Conservation (phyloP, 2,797 vertebrate species). For the Sebastes matsubarae region DNA sequence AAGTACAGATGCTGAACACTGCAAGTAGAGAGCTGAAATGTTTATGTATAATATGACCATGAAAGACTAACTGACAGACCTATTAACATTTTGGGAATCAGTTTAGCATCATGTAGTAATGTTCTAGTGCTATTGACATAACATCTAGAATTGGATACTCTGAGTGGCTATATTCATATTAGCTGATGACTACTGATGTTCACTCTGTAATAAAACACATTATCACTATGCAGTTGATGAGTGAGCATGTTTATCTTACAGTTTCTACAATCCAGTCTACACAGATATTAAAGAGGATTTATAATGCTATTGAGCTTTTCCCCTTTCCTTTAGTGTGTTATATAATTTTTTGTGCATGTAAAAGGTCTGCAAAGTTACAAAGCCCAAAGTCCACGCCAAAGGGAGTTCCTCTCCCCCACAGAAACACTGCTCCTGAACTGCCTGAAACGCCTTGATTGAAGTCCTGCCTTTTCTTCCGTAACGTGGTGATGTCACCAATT, state of each 20-base stretch:
- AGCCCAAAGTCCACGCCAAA: no score
- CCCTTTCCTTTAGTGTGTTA: no score
- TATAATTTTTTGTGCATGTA: no score
- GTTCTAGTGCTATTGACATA: background rate
- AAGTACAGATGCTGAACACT: background rate
- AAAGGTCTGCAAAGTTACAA: no score
- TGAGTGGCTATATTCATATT: background rate
- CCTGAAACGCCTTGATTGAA: no score
- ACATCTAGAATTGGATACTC: background rate
- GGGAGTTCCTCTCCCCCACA: no score
- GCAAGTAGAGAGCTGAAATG: background rate
- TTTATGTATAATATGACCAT: background rate
- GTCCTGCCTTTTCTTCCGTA: no score
- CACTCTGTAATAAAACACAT: conserved; percentile 8
- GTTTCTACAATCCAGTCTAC: background rate
- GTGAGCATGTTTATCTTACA: background rate
- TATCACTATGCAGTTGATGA: background rate
- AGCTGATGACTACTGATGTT: background rate
- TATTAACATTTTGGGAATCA: background rate
- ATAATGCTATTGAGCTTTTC: no score
- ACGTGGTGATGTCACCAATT: no score
- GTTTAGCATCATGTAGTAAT: background rate
- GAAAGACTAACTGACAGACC: background rate
- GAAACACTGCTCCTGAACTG: no score
- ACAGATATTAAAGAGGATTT: background rate